Evolutionary conservation across 2,888 invertebrate species (phyloP), one percentile per base, ranked within the genome.

Genomic region (Ichneumoninae sp.): DNA sequence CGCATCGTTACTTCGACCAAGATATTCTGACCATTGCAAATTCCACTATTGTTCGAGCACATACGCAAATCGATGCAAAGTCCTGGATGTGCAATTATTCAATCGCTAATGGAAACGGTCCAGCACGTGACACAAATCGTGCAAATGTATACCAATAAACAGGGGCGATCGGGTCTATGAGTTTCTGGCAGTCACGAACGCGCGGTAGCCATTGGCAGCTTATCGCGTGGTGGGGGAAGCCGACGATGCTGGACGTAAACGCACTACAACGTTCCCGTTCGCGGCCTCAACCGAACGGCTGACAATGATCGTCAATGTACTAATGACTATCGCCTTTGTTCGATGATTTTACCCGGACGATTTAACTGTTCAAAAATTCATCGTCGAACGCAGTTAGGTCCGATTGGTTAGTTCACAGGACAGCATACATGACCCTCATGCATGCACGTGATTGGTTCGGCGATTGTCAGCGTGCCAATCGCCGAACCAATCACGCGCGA

Each of bases 281-380:
- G 65, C 65, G 52, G 22, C n/a, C 33, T 13, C 19, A n/a, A 33
- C 33, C 68, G 70, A 85, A 74, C 77, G 33, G 82, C 54, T 62
- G 76, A 65, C 76, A 80, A 82, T 77, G 72, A 82, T 71, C 82
- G 71, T 36, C 50, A 13, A 22, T 16, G 33, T 33, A 69, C 83
- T 82, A 74, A 78, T 76, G 82, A 76, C 69, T 47, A 71, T 40
- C 22, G 82, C 82, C 82, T 82, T 85, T 85, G 82, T 85, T 74
- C 80, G 57, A 74, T 74, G 62, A 62, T 74, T 74, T 65, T 62
- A 4, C 19, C 19, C n/a, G 47, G 62, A 62, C 54, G 47, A 62
- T 74, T 65, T 65, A 62, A 65, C 74, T 33, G 50, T 74, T 60
- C 50, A 10, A 6, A 33, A 47, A 65, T 74, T 33, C 62, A 74